Conservation (phyloP, 2,888 invertebrate species). For the Lissonota sp. region DNA sequence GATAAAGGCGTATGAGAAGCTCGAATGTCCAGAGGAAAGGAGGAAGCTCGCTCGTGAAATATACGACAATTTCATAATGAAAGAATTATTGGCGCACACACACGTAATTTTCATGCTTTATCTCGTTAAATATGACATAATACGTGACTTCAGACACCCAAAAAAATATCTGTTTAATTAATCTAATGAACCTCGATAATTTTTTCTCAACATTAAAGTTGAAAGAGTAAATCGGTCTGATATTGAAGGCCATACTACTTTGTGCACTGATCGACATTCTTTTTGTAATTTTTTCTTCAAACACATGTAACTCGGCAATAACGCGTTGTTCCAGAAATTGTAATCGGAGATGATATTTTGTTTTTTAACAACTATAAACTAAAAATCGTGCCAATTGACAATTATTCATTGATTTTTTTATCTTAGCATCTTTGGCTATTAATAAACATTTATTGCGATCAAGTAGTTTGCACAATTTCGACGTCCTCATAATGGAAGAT, state of each 20-base stretch:
- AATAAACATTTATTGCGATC: no score
- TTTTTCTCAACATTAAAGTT: neutral
- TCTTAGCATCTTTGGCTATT: no score
- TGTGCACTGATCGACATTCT: no score
- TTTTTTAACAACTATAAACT: no score
- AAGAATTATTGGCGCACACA: constrained; percentile 98
- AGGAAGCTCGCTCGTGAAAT: constrained; percentile 97
- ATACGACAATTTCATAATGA: constrained; percentile 99
- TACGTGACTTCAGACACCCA: neutral
- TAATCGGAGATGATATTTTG: no score
- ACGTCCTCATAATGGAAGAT: no score
- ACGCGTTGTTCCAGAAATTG: no score
- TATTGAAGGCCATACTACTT: neutral
- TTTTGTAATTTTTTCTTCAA: no score
- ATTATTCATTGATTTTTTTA: no score
- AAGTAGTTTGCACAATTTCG: no score
- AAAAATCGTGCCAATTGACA: no score
- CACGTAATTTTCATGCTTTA: constrained; percentile 89
- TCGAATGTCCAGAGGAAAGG: constrained; percentile 98
- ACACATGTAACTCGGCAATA: no score
- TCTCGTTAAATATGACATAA: neutral
- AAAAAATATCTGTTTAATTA: neutral
- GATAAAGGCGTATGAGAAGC: constrained; percentile 99
- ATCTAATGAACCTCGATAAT: neutral
- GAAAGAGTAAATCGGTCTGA: neutral